Evolutionary conservation across 1,140 invertebrate genomes (phyloP).

Genomic region (Drosophila aff.): DNA sequence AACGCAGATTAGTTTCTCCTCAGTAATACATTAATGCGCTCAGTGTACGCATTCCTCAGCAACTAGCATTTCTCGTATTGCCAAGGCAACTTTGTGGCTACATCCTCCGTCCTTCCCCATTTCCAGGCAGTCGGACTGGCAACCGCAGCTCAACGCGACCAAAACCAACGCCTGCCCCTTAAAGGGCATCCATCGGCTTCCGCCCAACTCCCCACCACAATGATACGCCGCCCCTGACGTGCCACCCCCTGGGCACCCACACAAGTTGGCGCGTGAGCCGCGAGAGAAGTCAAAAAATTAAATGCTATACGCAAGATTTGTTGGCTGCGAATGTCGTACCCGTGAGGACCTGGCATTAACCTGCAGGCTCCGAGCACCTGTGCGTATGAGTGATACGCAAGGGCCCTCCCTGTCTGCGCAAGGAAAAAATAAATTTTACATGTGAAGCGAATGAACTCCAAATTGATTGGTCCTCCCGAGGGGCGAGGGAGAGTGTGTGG

Average conservation of each 20-base stretch:
- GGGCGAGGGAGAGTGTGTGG: neutral
- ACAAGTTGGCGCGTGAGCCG: constrained; percentile 52
- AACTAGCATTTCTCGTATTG: constrained; percentile 20
- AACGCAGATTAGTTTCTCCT: neutral
- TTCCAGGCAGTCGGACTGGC: neutral
- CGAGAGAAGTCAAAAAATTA: constrained; percentile 74
- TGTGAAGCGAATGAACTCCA: constrained; percentile 48
- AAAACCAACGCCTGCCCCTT: constrained; percentile 6
- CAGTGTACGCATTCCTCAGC: constrained; percentile 5
- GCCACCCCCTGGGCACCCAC: constrained; percentile 8
- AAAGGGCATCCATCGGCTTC: neutral
- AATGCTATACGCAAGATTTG: constrained; percentile 71
- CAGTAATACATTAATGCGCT: neutral
- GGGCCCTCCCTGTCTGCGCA: constrained; percentile 23
- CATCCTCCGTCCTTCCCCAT: neutral
- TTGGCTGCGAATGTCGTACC: constrained; percentile 39
- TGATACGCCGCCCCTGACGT: neutral
- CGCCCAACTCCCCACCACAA: neutral
- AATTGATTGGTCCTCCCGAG: constrained; percentile 38
- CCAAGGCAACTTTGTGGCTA: constrained; percentile 48
- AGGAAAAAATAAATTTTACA: constrained; percentile 58
- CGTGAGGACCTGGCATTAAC: constrained; percentile 28
- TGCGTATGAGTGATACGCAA: constrained; percentile 67
- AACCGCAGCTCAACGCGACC: constrained; percentile 25
- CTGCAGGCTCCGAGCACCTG: constrained; percentile 27